Conservation (phyloP, 2,113 vertebrate species). For the Synodontis membranacea region DNA sequence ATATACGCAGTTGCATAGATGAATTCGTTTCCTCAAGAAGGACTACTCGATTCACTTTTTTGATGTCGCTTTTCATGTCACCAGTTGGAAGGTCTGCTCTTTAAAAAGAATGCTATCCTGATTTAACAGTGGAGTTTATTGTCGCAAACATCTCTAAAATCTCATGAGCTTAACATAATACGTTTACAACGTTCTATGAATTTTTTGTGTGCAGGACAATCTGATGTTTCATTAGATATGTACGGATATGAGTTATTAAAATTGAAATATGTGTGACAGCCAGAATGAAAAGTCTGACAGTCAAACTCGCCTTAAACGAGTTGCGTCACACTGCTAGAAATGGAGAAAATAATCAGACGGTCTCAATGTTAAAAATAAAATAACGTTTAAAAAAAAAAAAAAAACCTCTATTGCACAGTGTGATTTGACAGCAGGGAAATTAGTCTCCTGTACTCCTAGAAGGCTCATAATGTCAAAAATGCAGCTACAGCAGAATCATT, state of each 20-base stretch:
- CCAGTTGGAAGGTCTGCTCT: too few species aligned
- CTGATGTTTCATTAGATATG: background rate
- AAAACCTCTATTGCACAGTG: background rate
- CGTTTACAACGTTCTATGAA: background rate
- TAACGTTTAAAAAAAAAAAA: background rate
- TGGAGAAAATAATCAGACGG: background rate
- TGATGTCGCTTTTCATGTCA: background rate
- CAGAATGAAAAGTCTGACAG: background rate
- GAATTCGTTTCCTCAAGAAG: too few species aligned
- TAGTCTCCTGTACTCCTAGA: background rate
- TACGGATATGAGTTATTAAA: background rate
- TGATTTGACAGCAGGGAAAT: background rate
- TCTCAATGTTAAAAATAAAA: background rate
- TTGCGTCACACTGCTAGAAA: background rate
- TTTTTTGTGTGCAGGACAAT: background rate
- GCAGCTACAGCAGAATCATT: background rate
- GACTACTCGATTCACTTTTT: too few species aligned
- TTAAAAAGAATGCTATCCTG: background rate
- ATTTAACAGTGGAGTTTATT: background rate
- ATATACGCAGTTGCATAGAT: too few species aligned
- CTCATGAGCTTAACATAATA: background rate
- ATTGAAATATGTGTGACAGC: background rate
- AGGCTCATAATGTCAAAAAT: background rate
- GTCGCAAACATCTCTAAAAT: background rate
- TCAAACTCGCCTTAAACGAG: background rate